Conservation (phyloP, 2,888 invertebrate genomes). For the Drosophila sordidula region DNA sequence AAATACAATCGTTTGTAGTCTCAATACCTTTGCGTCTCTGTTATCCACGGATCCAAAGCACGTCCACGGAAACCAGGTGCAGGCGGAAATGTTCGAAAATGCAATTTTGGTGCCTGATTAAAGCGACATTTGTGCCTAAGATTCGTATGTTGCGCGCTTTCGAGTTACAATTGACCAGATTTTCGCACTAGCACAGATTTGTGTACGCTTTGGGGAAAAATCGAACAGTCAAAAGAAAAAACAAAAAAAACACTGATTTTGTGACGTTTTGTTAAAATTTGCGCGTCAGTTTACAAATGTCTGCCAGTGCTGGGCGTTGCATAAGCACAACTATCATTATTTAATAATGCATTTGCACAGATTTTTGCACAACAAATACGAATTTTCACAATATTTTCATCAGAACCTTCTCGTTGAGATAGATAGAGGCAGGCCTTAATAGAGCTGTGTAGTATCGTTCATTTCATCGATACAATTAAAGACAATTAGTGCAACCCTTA, state of each 20-base stretch:
- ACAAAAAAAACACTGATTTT: constrained; percentile 19
- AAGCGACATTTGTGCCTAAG: constrained; percentile 68
- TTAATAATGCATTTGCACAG: constrained; percentile 33
- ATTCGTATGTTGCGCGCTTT: constrained; percentile 34
- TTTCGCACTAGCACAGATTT: constrained; percentile 36
- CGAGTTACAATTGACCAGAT: constrained; percentile 35
- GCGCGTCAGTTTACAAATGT: constrained; percentile 18
- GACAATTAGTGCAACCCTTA: background rate
- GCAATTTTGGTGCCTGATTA: constrained; percentile 82
- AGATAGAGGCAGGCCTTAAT: constrained; percentile 43
- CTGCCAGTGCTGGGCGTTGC: constrained; percentile 30
- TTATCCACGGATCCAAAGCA: constrained; percentile 85
- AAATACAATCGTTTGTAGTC: constrained; percentile 20
- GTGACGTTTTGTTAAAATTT: constrained; percentile 10
- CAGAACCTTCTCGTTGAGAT: constrained; percentile 48
- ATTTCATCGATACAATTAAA: constrained; percentile 20
- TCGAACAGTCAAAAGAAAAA: constrained; percentile 39
- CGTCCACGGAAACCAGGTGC: constrained; percentile 83
- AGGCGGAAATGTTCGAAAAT: constrained; percentile 84
- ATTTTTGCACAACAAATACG: constrained; percentile 46
- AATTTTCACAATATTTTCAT: constrained; percentile 61
- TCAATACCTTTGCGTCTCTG: constrained; percentile 85
- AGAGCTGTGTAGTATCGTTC: constrained; percentile 18
- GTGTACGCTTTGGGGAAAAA: constrained; percentile 50
- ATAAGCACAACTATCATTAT: constrained; percentile 45